Evolutionary conservation across 2,888 invertebrate species (phyloP), one percentile per base, ranked within the genome.

Genomic region (Caenorhabditis sp.): DNA sequence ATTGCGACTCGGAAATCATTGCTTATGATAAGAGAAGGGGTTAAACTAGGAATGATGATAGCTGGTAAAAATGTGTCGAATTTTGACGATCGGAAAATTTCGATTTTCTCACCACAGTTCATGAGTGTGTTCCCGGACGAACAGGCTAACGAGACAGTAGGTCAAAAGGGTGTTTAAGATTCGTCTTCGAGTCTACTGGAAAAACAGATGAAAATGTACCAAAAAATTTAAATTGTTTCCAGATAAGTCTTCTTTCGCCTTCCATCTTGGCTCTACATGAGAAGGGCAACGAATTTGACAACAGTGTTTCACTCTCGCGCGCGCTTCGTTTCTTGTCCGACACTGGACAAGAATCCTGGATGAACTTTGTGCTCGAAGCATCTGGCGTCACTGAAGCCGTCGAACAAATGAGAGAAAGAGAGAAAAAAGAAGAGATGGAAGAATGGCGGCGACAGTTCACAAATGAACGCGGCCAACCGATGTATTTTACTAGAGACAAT

Each of bases 401-500:
- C 60, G 69, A 69, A 49, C 6, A 64, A 37, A 37, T 26, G 23
- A 4, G 21, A 5, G 23, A 23, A 24, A 12, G 26, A 8, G 55
- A 24, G 12, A 55, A 26, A 14, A 1, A 17, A 26, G 17, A 26
- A 55, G 55, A 23, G 26, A 12, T 43, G 14, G 17, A 43, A 3
- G 43, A 43, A 14, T 43, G 43, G 43, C 12, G 43, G 2, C 12
- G 17, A 43, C 43, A 43, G 14, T 43, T 43, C 43, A 43, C 43
- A 5, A 43, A 43, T 14, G 17, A 24, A 10, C 58, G 67, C 51
- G 78, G 76, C n/a, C 69, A 78, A 62, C 75, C 69, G 36, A 61
- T 84, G 27, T 85, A 83, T 66, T 83, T 84, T 51, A 80, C 82
- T 0, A 83, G 82, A 62, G 68, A 85, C 57, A 85, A 84, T 62